Base-by-base conservation (phyloP, 2,888 invertebrate species). In the Yponomeuta cagnagella region DNA sequence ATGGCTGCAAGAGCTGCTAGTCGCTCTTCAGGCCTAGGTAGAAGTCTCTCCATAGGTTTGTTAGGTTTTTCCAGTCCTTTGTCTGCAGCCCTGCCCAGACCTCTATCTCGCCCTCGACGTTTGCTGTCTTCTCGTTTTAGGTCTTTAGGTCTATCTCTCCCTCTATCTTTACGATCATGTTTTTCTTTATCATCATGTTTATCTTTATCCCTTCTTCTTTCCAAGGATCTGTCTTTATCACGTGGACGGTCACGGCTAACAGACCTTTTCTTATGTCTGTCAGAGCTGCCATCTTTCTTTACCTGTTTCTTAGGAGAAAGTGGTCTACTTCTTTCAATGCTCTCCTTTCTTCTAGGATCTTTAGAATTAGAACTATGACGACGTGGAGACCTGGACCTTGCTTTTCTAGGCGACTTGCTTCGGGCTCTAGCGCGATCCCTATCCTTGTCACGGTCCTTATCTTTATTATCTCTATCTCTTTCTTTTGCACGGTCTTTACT, bases 81-180 rank as follows among this genome's bases (percentile, higher is more conserved):
- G 75, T 91, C 88, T 72, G 85, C 77, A 63, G 84, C 92, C 70
- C 90, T 86, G 68, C 93, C 92, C 68, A 89, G 78, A n/a, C 91
- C 90, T 71, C 89, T 80, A 48, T 90, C 90, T 58, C 93, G 84
- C 12, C 90, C 92, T 72, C 93, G 82, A 74, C 94, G 84, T 76
- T 93, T 90, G 71, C 91, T 87, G 72, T 94, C 93, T 74, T 90
- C 90, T 76, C 92, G 83, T 84, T 93, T 93, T 75, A 80, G 84
- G 73, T 91, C 95, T 71, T 94, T 86, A 75, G 92, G 93, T 73
- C 94, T 88, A 87, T 93, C 93, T 71, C 96, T 94, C 70, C 95
- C 95, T 74, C 96, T 91, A 74, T 96, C 96, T 75, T 94, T 94
- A 69, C 95, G 90, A 72, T 95, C 95, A 74, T 95, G 90, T 78